Conservation (phyloP, 1,140 invertebrate species). For the Platyscapa corneri region DNA sequence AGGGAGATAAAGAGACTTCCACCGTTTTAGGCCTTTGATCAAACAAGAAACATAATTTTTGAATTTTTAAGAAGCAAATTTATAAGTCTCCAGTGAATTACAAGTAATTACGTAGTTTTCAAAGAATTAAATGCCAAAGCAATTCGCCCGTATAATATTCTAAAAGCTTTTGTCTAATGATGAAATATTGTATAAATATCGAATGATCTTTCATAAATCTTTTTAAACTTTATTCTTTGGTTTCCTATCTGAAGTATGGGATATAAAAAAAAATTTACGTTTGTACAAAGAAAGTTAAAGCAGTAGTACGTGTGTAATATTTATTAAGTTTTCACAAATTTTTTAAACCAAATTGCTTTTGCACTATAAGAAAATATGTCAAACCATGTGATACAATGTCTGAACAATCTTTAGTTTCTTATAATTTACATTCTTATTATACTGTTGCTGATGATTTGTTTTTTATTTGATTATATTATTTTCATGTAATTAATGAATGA, state of each 20-base stretch:
- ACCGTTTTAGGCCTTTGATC: neutral
- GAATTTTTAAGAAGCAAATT: conserved; percentile 4
- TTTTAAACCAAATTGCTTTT: too few species aligned
- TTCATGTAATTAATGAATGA: too few species aligned
- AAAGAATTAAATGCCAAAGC: conserved; percentile 10
- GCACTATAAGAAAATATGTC: too few species aligned
- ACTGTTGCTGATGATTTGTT: too few species aligned
- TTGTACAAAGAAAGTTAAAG: too few species aligned
- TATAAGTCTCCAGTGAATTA: conserved; percentile 21
- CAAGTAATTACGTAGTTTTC: conserved; percentile 5
- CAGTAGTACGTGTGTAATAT: too few species aligned
- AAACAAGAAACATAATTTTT: neutral
- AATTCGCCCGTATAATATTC: conserved; percentile 25
- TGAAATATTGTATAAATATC: neutral
- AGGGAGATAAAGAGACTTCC: conserved; percentile 12
- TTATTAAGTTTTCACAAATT: too few species aligned
- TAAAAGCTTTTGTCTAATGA: conserved; percentile 12
- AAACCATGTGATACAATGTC: too few species aligned
- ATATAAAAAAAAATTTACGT: too few species aligned
- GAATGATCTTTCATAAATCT: neutral
- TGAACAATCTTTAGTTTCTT: too few species aligned
- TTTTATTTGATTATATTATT: too few species aligned
- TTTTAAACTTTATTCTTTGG: neutral
- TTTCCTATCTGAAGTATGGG: neutral
- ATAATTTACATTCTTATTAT: too few species aligned